Base-by-base conservation (phyloP, 2,113 vertebrate species). In the Etia nguti region DNA sequence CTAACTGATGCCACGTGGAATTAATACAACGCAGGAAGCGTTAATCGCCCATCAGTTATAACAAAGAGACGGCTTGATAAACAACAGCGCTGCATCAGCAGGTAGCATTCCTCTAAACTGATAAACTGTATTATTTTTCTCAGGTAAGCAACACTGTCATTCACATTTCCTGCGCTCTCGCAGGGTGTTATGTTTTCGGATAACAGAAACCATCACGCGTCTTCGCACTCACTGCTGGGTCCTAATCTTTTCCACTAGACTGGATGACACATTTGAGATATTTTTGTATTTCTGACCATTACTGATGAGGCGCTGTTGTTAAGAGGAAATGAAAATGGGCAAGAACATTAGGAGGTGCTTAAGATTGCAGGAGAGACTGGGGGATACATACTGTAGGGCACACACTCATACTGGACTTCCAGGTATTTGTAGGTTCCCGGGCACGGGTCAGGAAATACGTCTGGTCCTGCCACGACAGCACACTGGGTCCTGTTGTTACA, bases 401-500 rank as follows among this genome's bases (percentile, higher is more conserved):
- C 98, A 90, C 98, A 99, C 95, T 99, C 98, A 10, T 99, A 99
- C 83, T 99, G 98, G 90, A 99, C 98, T 96, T 99, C 98, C 87
- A 99, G 96, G 92, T 99, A 99, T 90, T 99, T 99, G 95, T 98
- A 99, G 0, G 98, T 99, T 86, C 98, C 98, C 0, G 98, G 98
- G 90, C 98, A 99, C 0, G 98, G 98, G 88, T 99, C 98, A 73
- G 98, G 98, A 94, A 99, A 99, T 12, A 98, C 98, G 38, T 99
- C 98, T 5, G 98, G 98, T 88, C 98, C 98, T 2, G 98, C 98
- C 11, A 99, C 98, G 15, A 99, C 98, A 1, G 98, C 98, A 86
- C 98, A 99, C 87, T 99, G 98, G 7, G 98, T 99, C 90, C 98
- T 97, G 93, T 99, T 99, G 92, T 99, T 99, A 95, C 98, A 99